Evolutionary conservation across 2,113 vertebrate genomes (phyloP).

Genomic region (Trichomycterus rosablanca): DNA sequence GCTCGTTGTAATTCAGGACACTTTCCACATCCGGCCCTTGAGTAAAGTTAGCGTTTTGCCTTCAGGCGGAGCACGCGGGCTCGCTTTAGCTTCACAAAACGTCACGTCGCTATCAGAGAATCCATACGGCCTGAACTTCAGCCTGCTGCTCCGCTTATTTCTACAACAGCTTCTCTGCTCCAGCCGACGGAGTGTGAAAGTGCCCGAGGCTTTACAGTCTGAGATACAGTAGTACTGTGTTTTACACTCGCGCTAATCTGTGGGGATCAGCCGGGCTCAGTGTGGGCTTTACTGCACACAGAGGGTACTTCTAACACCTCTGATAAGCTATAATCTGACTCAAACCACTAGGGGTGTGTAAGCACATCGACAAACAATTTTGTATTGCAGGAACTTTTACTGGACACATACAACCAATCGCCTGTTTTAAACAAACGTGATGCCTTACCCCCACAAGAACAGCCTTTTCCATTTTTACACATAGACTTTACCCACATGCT

Average conservation of each 20-base stretch:
- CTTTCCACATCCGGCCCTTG: neutral
- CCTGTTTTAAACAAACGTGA: neutral
- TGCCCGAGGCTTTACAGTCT: neutral
- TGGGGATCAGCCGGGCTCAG: conserved; percentile 1
- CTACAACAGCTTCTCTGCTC: neutral
- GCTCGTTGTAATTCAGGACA: too few relatives aligned
- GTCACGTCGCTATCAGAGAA: too few relatives aligned
- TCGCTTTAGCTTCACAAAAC: too few relatives aligned
- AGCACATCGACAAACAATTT: too few relatives aligned
- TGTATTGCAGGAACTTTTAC: neutral
- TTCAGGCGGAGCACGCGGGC: neutral
- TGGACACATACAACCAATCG: neutral
- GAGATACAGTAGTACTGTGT: neutral
- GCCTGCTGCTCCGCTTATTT: too few relatives aligned
- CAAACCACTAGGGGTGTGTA: too few relatives aligned
- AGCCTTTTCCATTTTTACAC: too few relatives aligned
- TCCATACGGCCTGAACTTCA: too few relatives aligned
- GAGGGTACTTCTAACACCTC: neutral
- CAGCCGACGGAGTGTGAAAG: too few relatives aligned
- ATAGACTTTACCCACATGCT: too few relatives aligned
- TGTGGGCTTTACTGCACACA: neutral
- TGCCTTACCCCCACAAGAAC: too few relatives aligned
- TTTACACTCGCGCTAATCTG: neutral
- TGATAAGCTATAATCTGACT: neutral
- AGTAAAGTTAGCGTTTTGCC: neutral